Conservation (phyloP, 1,140 invertebrate species). For the Aphelinus atriplicis region DNA sequence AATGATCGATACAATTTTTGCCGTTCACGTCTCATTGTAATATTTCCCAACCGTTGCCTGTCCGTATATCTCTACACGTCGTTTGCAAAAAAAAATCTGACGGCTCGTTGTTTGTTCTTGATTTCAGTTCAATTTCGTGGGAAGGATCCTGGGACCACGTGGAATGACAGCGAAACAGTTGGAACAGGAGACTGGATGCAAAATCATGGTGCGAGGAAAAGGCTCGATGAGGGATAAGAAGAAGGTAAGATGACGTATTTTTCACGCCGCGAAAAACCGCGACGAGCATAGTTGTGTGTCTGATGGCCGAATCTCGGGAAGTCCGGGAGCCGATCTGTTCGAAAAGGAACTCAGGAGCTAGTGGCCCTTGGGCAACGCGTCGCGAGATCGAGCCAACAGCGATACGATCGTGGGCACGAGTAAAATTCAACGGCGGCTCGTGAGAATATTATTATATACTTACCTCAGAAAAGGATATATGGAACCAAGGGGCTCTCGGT, state of each 20-base stretch:
- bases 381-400: too few relatives aligned
- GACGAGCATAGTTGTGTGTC: background rate
- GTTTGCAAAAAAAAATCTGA: too few relatives aligned
- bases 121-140: conserved; percentile 99
- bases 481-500: too few relatives aligned
- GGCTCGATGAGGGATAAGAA: conserved; percentile 99
- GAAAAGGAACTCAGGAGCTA: too few relatives aligned
- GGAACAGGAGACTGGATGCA: conserved; percentile 99
- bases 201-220: conserved; percentile 99
- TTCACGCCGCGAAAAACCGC: background rate
- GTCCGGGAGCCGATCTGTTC: too few relatives aligned
- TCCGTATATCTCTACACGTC: too few relatives aligned
- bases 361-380: too few relatives aligned
- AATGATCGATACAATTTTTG: too few relatives aligned
- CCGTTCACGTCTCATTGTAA: too few relatives aligned
- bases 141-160: conserved; percentile 96
- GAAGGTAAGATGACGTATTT: conserved; percentile 82
- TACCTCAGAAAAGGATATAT: background rate
- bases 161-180: conserved; percentile 99
- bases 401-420: too few relatives aligned
- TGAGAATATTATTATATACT: background rate
- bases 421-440: background rate
- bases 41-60: too few relatives aligned
- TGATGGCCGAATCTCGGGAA: background rate
- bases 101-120: conserved; percentile 44